Percentiles rank a stretch among this genome's conserved stretches.
These are phyloP conservation scores for Nyctibius bracteatus DNA, from an alignment of 2,113 vertebrate genomes.

Conservation along the genomic window DNA sequence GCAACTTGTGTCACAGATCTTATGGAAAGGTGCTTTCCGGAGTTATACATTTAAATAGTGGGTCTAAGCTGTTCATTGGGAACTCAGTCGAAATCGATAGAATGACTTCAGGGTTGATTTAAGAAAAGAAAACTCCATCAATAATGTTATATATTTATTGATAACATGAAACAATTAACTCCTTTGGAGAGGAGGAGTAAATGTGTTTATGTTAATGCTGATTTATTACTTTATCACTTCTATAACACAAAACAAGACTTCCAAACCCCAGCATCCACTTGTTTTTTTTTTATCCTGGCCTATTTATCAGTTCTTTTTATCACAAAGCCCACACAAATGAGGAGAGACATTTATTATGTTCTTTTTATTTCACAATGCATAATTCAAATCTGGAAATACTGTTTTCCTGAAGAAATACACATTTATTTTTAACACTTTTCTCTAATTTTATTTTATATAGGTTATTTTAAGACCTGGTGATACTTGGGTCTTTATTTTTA, in stretches of 20 bases:
- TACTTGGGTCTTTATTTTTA: neutral
- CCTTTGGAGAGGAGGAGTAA: slow-evolving; percentile 18
- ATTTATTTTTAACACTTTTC: slow-evolving; percentile 11
- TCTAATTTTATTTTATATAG: neutral
- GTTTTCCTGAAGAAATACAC: neutral
- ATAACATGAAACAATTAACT: slow-evolving; percentile 24
- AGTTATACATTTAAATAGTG: slow-evolving; percentile 22
- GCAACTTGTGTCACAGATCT: slow-evolving; percentile 26
- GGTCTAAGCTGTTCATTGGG: neutral
- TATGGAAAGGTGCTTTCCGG: slow-evolving; percentile 10
- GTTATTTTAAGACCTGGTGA: neutral
- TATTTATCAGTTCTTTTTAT: slow-evolving; percentile 50
- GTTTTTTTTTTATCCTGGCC: slow-evolving; percentile 22
- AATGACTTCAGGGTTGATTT: slow-evolving; percentile 16
- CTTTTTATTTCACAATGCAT: slow-evolving; percentile 32
- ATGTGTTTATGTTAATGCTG: slow-evolving; percentile 29
- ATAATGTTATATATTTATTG: slow-evolving; percentile 37
- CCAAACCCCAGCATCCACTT: neutral
- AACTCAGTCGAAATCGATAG: slow-evolving; percentile 1
- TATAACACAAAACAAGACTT: slow-evolving; percentile 14
- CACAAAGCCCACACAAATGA: slow-evolving; percentile 27
- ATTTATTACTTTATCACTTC: slow-evolving; percentile 39
- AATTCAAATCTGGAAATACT: slow-evolving; percentile 34
- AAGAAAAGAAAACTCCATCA: slow-evolving; percentile 18
- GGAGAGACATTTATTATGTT: slow-evolving; percentile 26